Evolutionary conservation across 1,140 invertebrate genomes (phyloP).

Genomic region (Drosophila aff.): DNA sequence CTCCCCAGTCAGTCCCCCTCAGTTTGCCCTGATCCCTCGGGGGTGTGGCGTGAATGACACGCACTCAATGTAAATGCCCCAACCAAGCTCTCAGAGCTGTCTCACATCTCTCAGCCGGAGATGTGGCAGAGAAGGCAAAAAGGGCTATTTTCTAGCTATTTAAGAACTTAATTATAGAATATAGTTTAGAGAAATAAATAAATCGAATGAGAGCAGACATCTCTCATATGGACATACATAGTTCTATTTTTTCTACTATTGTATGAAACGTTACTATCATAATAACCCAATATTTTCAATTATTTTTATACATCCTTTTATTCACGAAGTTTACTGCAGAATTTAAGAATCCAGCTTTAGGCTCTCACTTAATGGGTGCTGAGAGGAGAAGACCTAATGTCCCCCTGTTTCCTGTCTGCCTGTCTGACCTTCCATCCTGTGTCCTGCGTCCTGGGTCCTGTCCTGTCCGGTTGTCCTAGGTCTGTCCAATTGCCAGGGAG

Average conservation of each 20-base stretch:
- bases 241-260: background rate
- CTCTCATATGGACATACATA: too few species aligned
- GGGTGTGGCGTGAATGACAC: constrained; percentile 44
- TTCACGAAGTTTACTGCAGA: background rate
- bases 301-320: background rate
- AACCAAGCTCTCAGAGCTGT: background rate
- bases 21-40: background rate
- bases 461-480: constrained; percentile 9
- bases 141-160: background rate
- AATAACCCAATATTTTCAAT: too few species aligned
- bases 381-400: background rate
- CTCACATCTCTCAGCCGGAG: constrained; percentile 1
- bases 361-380: background rate
- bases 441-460: background rate
- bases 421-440: background rate
- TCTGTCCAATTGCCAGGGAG: constrained; percentile 17
- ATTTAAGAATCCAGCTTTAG: constrained; percentile 1
- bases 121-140: background rate
- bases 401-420: constrained; percentile 9
- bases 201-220: too few species aligned
- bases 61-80: constrained; percentile 62
- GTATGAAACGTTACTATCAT: background rate
- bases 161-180: background rate
- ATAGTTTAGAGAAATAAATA: background rate
- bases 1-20: constrained; percentile 16